Percentiles rank a stretch among this genome's conserved stretches.
Evolutionary conservation across 2,888 invertebrate genomes (phyloP).

Genomic region (Tenthredo amoena): DNA sequence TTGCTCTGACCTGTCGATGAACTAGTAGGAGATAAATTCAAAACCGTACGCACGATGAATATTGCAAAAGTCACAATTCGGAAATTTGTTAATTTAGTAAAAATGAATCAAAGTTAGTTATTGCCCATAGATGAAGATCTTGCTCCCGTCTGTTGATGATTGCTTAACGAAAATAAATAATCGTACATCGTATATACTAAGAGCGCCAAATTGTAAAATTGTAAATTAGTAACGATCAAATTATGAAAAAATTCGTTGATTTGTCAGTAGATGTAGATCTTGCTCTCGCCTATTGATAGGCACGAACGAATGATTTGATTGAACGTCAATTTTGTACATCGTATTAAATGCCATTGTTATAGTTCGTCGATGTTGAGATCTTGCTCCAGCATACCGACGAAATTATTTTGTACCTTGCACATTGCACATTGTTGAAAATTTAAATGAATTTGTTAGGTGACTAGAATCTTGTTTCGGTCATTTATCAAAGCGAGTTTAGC

Average conservation of each 20-base stretch:
- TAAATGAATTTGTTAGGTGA: not conserved
- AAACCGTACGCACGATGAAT: not conserved
- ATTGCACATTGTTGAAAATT: not conserved
- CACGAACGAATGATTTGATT: too few relatives aligned
- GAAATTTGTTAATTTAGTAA: not conserved
- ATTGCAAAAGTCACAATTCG: not conserved
- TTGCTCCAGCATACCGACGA: not conserved
- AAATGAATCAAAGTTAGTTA: not conserved
- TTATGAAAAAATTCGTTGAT: too few relatives aligned
- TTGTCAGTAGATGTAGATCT: too few relatives aligned
- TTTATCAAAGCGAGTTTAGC: not conserved
- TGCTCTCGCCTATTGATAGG: too few relatives aligned
- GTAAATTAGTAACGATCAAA: too few relatives aligned
- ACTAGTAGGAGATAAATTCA: not conserved
- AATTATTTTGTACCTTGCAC: not conserved
- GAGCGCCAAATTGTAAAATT: too few relatives aligned
- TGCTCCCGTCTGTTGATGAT: constrained; percentile 4
- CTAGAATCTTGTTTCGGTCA: not conserved
- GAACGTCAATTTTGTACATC: too few relatives aligned
- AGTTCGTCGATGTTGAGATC: not conserved
- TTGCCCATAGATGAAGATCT: constrained; percentile 37
- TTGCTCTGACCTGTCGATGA: not conserved
- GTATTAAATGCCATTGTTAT: not conserved
- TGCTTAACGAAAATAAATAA: not conserved
- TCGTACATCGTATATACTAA: not conserved